Percentiles rank a stretch among this genome's conserved stretches.
phyloP scores from a whole-genome alignment of 2,113 vertebrate species.

The Bos indicus region DNA sequence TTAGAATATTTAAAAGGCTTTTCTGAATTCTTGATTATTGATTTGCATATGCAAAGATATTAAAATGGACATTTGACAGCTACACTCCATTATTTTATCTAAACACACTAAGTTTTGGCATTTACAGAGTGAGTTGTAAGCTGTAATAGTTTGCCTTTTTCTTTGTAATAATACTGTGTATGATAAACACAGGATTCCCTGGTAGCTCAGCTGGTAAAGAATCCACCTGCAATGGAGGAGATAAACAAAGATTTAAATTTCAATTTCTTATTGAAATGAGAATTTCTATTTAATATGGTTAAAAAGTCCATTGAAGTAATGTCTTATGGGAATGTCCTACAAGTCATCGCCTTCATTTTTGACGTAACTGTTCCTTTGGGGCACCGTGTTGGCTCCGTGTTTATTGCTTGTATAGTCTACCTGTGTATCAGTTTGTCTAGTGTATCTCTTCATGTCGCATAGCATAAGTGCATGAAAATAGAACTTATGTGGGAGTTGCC shows the following conservation, averaged over 20 bases:
- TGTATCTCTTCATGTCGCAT: not conserved
- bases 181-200: not conserved
- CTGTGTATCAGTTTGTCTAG: not conserved
- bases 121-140: not conserved
- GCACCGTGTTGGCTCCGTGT: not conserved
- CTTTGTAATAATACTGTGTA: not conserved
- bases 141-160: not conserved
- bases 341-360: not conserved
- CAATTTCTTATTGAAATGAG: conserved; percentile 19
- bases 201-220: not conserved
- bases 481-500: not conserved
- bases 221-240: not conserved
- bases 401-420: not conserved
- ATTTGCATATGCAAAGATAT: conserved; percentile 5
- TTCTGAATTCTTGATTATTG: not conserved
- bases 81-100: not conserved
- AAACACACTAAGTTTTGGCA: not conserved
- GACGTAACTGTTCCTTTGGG: not conserved
- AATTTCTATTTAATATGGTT: conserved; percentile 20
- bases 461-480: not conserved
- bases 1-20: not conserved
- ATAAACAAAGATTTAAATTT: not conserved
- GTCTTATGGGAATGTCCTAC: not conserved
- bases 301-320: not conserved
- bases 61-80: not conserved